phyloP scores from a whole-genome alignment of 2,113 vertebrate species.

The Caloenas nicobarica region DNA sequence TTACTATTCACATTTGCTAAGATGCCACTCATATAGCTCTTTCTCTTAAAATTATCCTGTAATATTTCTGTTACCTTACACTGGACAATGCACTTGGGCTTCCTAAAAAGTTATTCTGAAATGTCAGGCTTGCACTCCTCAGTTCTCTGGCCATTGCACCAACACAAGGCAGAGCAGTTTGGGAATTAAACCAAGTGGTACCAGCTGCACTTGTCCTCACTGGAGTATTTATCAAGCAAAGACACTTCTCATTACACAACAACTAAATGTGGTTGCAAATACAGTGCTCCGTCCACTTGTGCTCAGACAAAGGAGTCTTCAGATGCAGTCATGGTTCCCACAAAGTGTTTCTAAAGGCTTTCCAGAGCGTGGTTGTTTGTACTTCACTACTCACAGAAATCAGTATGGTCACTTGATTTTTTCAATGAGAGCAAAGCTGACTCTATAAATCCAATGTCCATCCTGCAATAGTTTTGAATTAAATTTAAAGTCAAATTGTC shows the following conservation, averaged over 20 bases:
- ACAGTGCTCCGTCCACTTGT: neutral
- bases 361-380: neutral
- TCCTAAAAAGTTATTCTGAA: neutral
- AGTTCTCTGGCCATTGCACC: neutral
- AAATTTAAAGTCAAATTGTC: neutral
- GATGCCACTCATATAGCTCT: neutral
- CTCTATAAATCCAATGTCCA: neutral
- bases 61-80: neutral
- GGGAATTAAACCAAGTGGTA: neutral
- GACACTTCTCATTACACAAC: neutral
- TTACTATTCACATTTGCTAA: neutral
- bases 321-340: neutral
- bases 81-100: neutral
- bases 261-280: neutral
- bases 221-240: neutral
- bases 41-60: neutral
- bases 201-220: neutral
- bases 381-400: neutral
- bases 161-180: neutral
- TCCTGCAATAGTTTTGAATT: neutral
- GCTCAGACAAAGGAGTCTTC: neutral
- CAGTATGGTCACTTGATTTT: rapidly evolving
- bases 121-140: neutral
- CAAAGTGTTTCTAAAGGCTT: neutral
- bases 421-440: neutral